Base-by-base conservation (phyloP, 2,888 invertebrate genomes). In the Vanessa cardui region DNA sequence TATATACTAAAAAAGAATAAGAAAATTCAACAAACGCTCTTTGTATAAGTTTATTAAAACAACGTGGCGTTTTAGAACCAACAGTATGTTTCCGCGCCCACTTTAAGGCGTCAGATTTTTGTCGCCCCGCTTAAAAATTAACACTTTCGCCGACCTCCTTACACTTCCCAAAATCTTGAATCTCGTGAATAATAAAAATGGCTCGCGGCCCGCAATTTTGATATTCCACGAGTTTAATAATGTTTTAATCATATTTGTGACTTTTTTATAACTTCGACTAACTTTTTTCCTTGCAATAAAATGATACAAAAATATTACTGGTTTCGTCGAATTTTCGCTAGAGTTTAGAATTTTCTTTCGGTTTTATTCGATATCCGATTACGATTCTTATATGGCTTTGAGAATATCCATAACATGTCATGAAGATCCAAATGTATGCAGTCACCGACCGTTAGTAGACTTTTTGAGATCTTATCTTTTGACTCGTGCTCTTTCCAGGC, bases 91-190 rank as follows among this genome's bases (percentile, higher is more conserved):
- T 64, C 21, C 61, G n/a, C 58, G 50, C 63, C 73, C 73, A 75
- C 75, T 76, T 72, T 73, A 56, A 72, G 72, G 74, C 76, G 78
- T 80, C 80, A 80, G 80, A 85, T 83, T 83, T 83, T 84, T 80
- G 82, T 82, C 81, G 76, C 74, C 77, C 72, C 80, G 77, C 78
- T 89, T 85, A 88, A 89, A 88, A 88, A 88, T 89, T 87, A 87
- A 89, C 87, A 87, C 85, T 87, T 86, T 78, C 81, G 18, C 62
- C 78, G 69, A 78, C 78, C 77, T 78, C 77, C 69, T 76, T 74
- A 77, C 79, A 79, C 78, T 81, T 77, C 73, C 74, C 73, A 66
- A 81, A 83, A 86, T 86, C 85, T 83, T 82, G 80, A 75, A 78
- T 75, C 76, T 76, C 75, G 75, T 89, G 84, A 89, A 88, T 89